Conservation (phyloP, 2,888 invertebrate genomes). For the Yponomeuta plumbellus region DNA sequence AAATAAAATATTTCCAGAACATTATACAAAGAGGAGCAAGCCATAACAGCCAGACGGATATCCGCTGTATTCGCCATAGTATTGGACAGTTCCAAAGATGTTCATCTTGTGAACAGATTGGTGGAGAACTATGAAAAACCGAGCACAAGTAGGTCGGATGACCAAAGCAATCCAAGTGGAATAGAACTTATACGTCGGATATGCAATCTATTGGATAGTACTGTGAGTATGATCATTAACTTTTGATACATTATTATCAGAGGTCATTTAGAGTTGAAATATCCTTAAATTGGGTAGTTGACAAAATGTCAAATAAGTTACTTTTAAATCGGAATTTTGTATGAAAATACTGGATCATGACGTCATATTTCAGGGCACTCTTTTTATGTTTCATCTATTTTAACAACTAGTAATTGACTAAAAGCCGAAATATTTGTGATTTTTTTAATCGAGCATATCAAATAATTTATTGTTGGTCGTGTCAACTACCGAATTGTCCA, state of each 20-base stretch:
- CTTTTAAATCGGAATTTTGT: too few species aligned
- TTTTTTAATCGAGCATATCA: too few species aligned
- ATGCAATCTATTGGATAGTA: constrained; percentile 46
- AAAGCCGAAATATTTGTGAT: too few species aligned
- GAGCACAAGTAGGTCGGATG: background rate
- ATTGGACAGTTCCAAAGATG: constrained; percentile 26
- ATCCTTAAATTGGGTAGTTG: background rate
- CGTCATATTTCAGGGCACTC: too few species aligned
- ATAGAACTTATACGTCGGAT: constrained; percentile 38
- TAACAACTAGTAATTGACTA: too few species aligned
- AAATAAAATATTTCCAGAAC: constrained; percentile 39
- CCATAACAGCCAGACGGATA: constrained; percentile 44
- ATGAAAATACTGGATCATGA: too few species aligned
- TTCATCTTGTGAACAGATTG: background rate
- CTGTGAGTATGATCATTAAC: constrained; percentile 38
- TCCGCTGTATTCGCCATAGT: constrained; percentile 36
- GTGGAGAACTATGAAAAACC: constrained; percentile 3
- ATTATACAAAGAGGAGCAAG: constrained; percentile 59
- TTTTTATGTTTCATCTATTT: too few species aligned
- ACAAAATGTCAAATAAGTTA: too few species aligned
- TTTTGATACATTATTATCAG: background rate
- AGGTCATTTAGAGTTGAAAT: background rate
- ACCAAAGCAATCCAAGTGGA: background rate
- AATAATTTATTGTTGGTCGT: too few species aligned
- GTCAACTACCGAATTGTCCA: too few species aligned